phyloP scores from a whole-genome alignment of 92 coral and sea anemone species.

The Montipora capitata region DNA sequence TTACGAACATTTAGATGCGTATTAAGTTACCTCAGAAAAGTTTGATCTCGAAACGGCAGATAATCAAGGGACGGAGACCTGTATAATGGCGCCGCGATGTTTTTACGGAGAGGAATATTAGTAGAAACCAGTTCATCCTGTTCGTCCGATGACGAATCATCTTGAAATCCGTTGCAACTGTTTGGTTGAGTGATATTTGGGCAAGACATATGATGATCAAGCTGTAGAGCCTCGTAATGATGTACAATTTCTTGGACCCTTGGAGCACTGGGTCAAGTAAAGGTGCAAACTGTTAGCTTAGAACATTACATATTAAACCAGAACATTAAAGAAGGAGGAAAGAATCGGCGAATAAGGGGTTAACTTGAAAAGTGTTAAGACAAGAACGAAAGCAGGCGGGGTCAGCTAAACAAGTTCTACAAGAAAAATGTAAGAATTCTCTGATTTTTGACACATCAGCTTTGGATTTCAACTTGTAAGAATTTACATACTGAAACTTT shows the following conservation, averaged over 20 bases:
- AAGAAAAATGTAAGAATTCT: too few species aligned
- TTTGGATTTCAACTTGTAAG: too few species aligned
- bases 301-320: slow-evolving; percentile 9
- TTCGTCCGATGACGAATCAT: slow-evolving; percentile 24
- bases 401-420: too few species aligned
- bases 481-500: too few species aligned
- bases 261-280: slow-evolving; percentile 60
- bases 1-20: neutral
- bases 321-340: neutral
- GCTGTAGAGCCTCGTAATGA: slow-evolving; percentile 80
- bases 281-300: slow-evolving; percentile 24
- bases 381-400: too few species aligned
- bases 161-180: slow-evolving; percentile 24
- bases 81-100: slow-evolving; percentile 12
- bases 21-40: slow-evolving; percentile 35
- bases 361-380: too few species aligned
- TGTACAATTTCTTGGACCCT: slow-evolving; percentile 83
- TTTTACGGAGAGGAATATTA: slow-evolving; percentile 6
- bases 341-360: neutral
- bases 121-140: slow-evolving; percentile 31
- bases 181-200: slow-evolving; percentile 44
- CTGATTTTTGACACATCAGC: too few species aligned
- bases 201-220: slow-evolving; percentile 43
- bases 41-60: slow-evolving; percentile 41
- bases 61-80: slow-evolving; percentile 39